These are phyloP conservation scores for Opisthocomus hoazin DNA, from an alignment of 2,113 vertebrate species.

Conservation along the genomic window DNA sequence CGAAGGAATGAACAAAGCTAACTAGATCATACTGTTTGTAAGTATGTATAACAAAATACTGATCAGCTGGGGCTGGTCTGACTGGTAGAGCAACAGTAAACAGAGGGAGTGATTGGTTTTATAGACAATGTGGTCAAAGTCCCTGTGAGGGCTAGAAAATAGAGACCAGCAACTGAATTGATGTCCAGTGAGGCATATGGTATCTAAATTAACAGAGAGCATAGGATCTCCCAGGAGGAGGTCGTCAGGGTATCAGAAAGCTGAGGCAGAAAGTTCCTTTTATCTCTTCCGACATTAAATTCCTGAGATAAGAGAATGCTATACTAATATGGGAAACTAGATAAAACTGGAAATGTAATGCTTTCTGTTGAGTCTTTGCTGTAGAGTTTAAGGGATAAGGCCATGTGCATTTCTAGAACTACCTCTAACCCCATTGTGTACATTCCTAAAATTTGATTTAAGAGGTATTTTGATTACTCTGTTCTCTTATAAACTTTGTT, in stretches of 20 bases:
- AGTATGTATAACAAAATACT: not conserved
- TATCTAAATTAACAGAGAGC: slow-evolving; percentile 33
- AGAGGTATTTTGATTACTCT: slow-evolving; percentile 17
- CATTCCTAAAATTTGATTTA: slow-evolving; percentile 19
- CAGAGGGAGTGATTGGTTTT: not conserved
- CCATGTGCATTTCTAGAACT: not conserved
- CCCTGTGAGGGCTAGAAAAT: not conserved
- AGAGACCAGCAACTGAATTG: not conserved
- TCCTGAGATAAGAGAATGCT: not conserved
- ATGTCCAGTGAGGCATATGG: slow-evolving; percentile 17
- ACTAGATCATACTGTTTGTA: not conserved
- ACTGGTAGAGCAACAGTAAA: not conserved
- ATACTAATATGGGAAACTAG: not conserved
- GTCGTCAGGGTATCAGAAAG: slow-evolving; percentile 14
- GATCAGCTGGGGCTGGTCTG: not conserved
- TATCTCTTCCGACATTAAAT: not conserved
- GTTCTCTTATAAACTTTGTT: slow-evolving; percentile 6
- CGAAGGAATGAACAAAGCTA: not conserved
- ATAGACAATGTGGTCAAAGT: not conserved
- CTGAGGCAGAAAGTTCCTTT: slow-evolving; percentile 17
- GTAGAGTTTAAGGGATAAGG: not conserved
- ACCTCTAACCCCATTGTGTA: not conserved
- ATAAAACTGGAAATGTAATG: not conserved
- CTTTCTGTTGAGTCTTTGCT: not conserved
- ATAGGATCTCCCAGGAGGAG: not conserved